These are phyloP conservation scores for Acrocephalus scirpaceus DNA, from an alignment of 2,797 vertebrate species.

Conservation along the genomic window DNA sequence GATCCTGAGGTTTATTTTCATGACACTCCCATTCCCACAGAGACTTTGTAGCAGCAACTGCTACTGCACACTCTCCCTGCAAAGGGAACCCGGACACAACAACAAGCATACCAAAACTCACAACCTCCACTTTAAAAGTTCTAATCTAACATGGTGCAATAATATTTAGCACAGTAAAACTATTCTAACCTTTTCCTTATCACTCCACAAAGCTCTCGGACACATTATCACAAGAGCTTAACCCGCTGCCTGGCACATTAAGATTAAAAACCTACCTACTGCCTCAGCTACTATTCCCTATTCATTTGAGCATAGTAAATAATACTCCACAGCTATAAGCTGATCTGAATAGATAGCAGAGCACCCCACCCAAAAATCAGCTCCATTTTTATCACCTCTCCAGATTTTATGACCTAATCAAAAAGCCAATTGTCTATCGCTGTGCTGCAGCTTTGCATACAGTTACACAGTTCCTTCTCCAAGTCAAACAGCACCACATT, in stretches of 20 bases:
- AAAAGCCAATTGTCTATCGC: background rate
- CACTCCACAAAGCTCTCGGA: background rate
- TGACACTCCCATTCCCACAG: background rate
- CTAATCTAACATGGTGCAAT: background rate
- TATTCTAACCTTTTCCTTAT: constrained; percentile 17
- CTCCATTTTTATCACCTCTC: constrained; percentile 26
- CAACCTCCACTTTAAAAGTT: background rate
- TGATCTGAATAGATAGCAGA: constrained; percentile 21
- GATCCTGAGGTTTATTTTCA: background rate
- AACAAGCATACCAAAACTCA: background rate
- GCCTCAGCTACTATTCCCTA: background rate
- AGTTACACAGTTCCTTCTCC: background rate
- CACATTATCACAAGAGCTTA: constrained; percentile 1
- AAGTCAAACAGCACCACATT: constrained; percentile 25
- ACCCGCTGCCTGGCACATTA: background rate
- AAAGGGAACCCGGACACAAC: background rate
- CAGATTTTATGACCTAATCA: constrained; percentile 23
- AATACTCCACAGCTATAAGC: background rate
- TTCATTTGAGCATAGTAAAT: background rate
- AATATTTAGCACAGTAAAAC: background rate
- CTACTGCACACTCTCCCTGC: background rate
- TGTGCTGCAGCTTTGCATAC: background rate
- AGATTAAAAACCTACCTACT: constrained; percentile 20
- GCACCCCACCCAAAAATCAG: constrained; percentile 3
- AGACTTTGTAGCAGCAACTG: background rate